Percentiles rank a stretch among this genome's conserved stretches.
These are phyloP conservation scores for Chorisops tibialis DNA, from an alignment of 2,888 invertebrate genomes.

Conservation along the genomic window DNA sequence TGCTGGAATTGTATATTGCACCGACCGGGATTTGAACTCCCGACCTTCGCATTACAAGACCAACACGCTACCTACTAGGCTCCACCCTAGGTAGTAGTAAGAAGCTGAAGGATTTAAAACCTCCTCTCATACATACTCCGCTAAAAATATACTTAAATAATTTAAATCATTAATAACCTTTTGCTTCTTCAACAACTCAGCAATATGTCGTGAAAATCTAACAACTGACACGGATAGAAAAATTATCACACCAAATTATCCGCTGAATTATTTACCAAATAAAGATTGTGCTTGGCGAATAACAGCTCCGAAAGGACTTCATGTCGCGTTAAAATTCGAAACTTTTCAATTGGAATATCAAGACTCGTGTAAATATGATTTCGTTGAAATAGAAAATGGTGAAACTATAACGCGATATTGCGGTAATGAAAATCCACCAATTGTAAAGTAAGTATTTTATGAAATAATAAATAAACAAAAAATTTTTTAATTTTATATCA, in stretches of 20 bases:
- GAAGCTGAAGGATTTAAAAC: too few relatives aligned
- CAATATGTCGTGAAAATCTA: constrained; percentile 90
- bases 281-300: constrained; percentile 97
- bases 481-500: background rate
- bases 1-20: too few relatives aligned
- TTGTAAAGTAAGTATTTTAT: constrained; percentile 63
- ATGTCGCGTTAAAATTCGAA: constrained; percentile 80
- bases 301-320: constrained; percentile 83
- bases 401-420: constrained; percentile 86
- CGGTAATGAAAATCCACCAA: constrained; percentile 91
- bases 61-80: too few relatives aligned
- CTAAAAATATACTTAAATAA: too few relatives aligned
- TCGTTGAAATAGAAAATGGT: constrained; percentile 91
- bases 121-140: too few relatives aligned
- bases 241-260: constrained; percentile 95
- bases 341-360: constrained; percentile 99
- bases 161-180: too few relatives aligned
- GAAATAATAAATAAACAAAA: background rate
- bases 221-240: constrained; percentile 72
- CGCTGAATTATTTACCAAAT: constrained; percentile 93
- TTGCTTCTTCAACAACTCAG: too few relatives aligned
- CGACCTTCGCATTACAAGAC: too few relatives aligned
- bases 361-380: constrained; percentile 97
- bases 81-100: too few relatives aligned
- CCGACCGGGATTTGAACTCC: too few relatives aligned